phyloP scores from a whole-genome alignment of 2,797 vertebrate genomes.

The Myiothlypis coronata region DNA sequence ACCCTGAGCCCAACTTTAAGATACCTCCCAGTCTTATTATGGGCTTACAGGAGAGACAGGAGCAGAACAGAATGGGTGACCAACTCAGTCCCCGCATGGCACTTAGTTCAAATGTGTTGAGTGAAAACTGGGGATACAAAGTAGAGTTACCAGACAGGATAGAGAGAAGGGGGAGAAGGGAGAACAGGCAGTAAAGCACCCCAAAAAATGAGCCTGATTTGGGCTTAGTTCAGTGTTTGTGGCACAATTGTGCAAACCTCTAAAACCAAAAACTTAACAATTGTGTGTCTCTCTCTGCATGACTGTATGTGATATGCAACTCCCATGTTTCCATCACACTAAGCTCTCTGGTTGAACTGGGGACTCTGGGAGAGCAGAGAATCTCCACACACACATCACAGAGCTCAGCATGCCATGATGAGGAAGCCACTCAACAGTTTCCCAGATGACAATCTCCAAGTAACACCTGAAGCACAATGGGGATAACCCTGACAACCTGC shows the following conservation, averaged over 20 bases:
- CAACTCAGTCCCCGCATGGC: neutral
- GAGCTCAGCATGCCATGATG: accelerated
- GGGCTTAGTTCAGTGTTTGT: neutral
- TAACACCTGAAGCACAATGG: neutral
- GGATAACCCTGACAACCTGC: neutral
- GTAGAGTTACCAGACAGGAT: neutral
- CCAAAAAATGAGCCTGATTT: neutral
- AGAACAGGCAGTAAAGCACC: neutral
- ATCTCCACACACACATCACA: neutral
- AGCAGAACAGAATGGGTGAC: neutral
- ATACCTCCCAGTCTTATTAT: neutral
- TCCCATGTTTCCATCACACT: neutral
- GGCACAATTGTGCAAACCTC: neutral
- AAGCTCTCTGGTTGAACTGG: neutral
- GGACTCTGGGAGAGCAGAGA: neutral
- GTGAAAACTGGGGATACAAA: neutral
- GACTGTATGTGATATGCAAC: neutral
- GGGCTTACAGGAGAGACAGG: neutral
- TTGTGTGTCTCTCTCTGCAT: neutral
- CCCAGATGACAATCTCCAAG: neutral
- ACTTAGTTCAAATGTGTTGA: neutral
- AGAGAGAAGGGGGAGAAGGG: neutral
- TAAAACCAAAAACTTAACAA: neutral
- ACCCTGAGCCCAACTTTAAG: neutral
- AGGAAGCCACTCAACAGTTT: neutral